phyloP scores from a whole-genome alignment of 1,140 invertebrate genomes.

The Magallana ariakensis region DNA sequence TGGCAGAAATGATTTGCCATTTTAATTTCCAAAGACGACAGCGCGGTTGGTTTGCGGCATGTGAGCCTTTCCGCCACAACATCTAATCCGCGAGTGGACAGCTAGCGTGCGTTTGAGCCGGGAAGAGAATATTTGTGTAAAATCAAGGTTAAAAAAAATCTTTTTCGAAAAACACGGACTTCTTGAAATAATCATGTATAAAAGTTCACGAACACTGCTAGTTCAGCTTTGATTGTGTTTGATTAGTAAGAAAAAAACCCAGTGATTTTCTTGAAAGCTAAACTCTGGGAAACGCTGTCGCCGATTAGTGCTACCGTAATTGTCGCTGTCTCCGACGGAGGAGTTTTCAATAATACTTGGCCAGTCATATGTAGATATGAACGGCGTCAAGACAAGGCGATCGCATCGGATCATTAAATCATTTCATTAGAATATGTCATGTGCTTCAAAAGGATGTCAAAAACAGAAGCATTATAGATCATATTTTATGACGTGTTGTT shows the following conservation, averaged over 20 bases:
- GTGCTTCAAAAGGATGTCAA: background rate
- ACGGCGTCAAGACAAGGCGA: background rate
- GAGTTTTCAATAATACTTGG: background rate
- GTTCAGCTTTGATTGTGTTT: background rate
- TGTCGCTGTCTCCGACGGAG: background rate
- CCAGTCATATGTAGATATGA: constrained; percentile 12
- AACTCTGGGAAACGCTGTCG: background rate
- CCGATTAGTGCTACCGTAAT: background rate
- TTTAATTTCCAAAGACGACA: background rate
- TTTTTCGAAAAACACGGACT: background rate
- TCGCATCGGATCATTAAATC: background rate
- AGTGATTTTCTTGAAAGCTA: background rate
- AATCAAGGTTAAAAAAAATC: background rate
- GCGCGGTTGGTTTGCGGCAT: background rate
- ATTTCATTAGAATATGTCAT: constrained; percentile 7
- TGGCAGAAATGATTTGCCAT: constrained; percentile 16
- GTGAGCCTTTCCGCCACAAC: background rate
- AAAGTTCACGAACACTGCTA: background rate
- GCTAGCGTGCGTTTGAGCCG: background rate
- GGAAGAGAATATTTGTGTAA: constrained; percentile 1
- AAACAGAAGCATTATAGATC: constrained; percentile 3
- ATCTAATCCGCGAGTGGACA: background rate
- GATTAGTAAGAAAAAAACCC: background rate
- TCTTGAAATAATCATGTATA: background rate
- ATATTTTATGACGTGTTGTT: background rate